A percentile compares a stretch with the other conserved stretches of the same genome.
phyloP scores from a whole-genome alignment of 2,113 vertebrate genomes.

The Cavia porcellus region DNA sequence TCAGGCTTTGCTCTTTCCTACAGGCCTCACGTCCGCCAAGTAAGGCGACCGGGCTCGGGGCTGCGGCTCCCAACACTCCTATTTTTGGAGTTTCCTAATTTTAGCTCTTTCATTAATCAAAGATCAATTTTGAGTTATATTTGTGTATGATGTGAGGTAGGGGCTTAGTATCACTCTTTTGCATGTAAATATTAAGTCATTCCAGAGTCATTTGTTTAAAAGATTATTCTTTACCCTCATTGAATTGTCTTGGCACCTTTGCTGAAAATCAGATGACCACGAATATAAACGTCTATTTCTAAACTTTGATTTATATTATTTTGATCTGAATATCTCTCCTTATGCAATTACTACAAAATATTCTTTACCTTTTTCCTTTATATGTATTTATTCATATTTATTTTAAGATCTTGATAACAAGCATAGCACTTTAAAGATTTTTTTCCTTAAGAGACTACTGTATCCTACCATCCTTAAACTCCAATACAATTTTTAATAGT shows the following conservation, averaged over 20 bases:
- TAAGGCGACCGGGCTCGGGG: too few species aligned
- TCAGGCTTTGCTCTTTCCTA: too few species aligned
- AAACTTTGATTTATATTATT: neutral
- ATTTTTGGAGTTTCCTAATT: neutral
- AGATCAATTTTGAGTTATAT: neutral
- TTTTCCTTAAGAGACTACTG: neutral
- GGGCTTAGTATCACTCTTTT: neutral
- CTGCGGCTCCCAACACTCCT: too few species aligned
- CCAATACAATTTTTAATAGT: neutral
- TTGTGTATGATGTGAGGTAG: neutral
- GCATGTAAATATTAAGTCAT: neutral
- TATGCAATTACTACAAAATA: neutral
- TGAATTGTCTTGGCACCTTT: neutral
- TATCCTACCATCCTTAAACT: neutral
- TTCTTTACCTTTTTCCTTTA: neutral
- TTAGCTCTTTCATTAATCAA: neutral
- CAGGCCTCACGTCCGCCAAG: too few species aligned
- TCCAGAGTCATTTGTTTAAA: neutral
- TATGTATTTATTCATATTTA: neutral
- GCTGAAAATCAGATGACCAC: neutral
- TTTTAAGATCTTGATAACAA: neutral
- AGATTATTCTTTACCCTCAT: neutral
- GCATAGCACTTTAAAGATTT: neutral
- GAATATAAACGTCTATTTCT: neutral
- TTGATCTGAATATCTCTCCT: neutral